Evolutionary conservation across 2,113 vertebrate species (phyloP), one percentile per base, ranked within the genome.

Genomic region (Sakesphorus luctuosus): DNA sequence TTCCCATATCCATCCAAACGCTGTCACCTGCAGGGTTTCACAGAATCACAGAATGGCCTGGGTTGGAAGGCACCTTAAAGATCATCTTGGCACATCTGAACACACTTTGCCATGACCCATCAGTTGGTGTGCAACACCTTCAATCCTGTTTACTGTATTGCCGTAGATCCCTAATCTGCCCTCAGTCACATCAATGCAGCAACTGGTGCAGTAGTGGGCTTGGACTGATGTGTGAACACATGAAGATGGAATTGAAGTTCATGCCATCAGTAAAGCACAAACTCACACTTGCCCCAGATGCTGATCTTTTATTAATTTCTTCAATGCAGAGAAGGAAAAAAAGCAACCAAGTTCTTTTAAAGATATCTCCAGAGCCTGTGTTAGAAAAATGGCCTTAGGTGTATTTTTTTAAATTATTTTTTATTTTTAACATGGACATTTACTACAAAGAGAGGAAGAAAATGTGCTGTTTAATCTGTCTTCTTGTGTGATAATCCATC

Each of bases 291-390:
- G 83, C 72, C 63, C 52, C 52, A 80, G 69, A 87, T 76, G 18
- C 73, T 84, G 80, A 91, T 95, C 47, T 94, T 94, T 97, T 91
- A 92, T 95, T 95, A 94, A 94, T 91, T 93, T 95, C 21, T 78
- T 92, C 89, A 69, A 91, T 75, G 92, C n/a, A 84, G 58, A 78
- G 59, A 76, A 81, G 31, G 35, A 83, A 75, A 90, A 88, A 78
- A 11, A 53, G 24, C 52, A 89, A 21, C 62, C n/a, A 47, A 46
- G 62, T 92, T 89, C 73, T 94, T 95, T 79, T 74, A 94, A 94
- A 94, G 77, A 7, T 87, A 24, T 72, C 77, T 78, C 74, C 89
- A 61, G 89, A 94, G 93, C 38, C 73, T 7, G 11, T 65, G 65
- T 61, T 68, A 87, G 35, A 87, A 77, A 94, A 92, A 94, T 38